phyloP scores from a whole-genome alignment of 2,888 invertebrate species.

The Onchidella celtica region DNA sequence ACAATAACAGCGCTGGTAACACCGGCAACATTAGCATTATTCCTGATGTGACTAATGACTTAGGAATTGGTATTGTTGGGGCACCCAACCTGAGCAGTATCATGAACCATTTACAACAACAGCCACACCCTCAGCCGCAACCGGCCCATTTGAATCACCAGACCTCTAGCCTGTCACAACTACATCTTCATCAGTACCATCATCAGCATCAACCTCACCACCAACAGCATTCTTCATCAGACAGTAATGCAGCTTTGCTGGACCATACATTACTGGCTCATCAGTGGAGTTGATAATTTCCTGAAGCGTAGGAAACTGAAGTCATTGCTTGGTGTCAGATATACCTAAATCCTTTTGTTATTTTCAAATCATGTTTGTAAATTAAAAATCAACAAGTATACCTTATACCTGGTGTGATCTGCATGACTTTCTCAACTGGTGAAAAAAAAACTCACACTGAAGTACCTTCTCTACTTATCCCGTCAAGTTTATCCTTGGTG shows the following conservation, averaged over 20 bases:
- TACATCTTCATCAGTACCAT: not conserved
- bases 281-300: slow-evolving; percentile 8
- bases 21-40: not conserved
- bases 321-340: too few relatives aligned
- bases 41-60: not conserved
- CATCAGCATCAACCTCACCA: not conserved
- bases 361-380: too few relatives aligned
- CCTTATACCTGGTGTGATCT: too few relatives aligned
- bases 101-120: slow-evolving; percentile 14
- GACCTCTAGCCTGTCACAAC: not conserved
- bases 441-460: too few relatives aligned
- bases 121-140: slow-evolving; percentile 8
- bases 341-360: too few relatives aligned
- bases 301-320: too few relatives aligned
- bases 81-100: not conserved
- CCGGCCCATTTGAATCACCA: slow-evolving; percentile 22
- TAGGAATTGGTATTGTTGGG: not conserved
- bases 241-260: not conserved
- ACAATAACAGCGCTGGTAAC: slow-evolving; percentile 1
- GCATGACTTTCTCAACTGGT: too few relatives aligned
- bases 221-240: not conserved
- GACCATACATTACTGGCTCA: not conserved
- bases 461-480: too few relatives aligned
- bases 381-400: too few relatives aligned
- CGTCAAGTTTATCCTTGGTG: too few relatives aligned